Evolutionary conservation across 2,113 vertebrate genomes (phyloP).

Genomic region (Dasyurus viverrinus): DNA sequence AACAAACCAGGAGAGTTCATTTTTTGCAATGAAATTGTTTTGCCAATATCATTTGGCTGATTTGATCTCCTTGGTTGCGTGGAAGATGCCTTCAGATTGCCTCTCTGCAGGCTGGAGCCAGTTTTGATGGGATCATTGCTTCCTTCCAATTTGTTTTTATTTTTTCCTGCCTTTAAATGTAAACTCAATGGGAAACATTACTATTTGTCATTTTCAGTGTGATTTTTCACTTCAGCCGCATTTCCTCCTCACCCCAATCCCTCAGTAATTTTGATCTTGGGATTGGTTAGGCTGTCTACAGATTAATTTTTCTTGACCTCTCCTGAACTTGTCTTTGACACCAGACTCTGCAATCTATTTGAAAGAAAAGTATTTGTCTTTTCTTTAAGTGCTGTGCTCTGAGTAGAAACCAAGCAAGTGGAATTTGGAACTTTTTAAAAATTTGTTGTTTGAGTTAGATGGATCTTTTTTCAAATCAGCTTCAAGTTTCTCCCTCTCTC

Average conservation of each 20-base stretch:
- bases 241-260: background rate
- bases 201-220: background rate
- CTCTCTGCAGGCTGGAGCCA: background rate
- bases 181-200: background rate
- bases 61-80: background rate
- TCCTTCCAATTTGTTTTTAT: background rate
- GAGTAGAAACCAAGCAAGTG: background rate
- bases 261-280: background rate
- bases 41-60: background rate
- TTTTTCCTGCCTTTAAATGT: background rate
- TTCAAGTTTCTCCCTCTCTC: background rate
- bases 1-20: background rate
- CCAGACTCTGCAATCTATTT: background rate
- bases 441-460: background rate
- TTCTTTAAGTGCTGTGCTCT: background rate
- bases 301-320: background rate
- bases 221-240: background rate
- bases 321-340: background rate
- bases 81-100: background rate
- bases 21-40: background rate
- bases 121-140: background rate
- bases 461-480: background rate
- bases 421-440: constrained; percentile 10
- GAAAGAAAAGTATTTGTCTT: background rate
- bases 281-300: background rate